Percentiles rank a stretch among this genome's conserved stretches.
Evolutionary conservation across 2,888 invertebrate species (phyloP).

Genomic region (Ceramica pisi): DNA sequence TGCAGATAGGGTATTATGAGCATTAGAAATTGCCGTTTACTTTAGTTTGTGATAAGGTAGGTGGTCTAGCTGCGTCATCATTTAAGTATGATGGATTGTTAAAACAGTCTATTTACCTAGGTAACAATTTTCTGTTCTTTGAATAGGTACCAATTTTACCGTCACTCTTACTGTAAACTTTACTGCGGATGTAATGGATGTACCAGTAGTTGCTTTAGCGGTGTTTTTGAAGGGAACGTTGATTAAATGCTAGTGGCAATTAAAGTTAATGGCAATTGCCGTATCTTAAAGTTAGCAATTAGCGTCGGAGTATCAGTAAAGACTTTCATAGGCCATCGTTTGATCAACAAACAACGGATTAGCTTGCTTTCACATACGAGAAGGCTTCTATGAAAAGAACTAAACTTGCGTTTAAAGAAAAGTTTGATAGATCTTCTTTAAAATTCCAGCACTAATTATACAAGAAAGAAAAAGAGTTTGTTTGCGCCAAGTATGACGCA

Average conservation of each 20-base stretch:
- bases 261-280: not conserved
- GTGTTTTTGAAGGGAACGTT: not conserved
- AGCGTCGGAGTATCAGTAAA: not conserved
- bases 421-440: no score
- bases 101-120: conserved; percentile 17
- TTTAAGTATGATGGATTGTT: conserved; percentile 52
- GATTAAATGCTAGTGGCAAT: not conserved
- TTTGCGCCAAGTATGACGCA: no score
- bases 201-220: not conserved
- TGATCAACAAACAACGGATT: no score
- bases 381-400: no score
- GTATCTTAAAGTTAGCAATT: not conserved
- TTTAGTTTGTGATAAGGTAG: conserved; percentile 42
- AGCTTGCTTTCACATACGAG: not conserved
- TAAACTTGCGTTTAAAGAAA: no score
- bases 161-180: not conserved
- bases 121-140: conserved; percentile 16
- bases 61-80: conserved; percentile 14
- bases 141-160: conserved; percentile 17
- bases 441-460: no score
- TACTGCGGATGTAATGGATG: not conserved
- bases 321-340: not conserved
- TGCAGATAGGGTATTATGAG: conserved; percentile 36
- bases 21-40: conserved; percentile 39
- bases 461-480: no score